Evolutionary conservation across 2,113 vertebrate species (phyloP).

Genomic region (Anolis carolinensis): DNA sequence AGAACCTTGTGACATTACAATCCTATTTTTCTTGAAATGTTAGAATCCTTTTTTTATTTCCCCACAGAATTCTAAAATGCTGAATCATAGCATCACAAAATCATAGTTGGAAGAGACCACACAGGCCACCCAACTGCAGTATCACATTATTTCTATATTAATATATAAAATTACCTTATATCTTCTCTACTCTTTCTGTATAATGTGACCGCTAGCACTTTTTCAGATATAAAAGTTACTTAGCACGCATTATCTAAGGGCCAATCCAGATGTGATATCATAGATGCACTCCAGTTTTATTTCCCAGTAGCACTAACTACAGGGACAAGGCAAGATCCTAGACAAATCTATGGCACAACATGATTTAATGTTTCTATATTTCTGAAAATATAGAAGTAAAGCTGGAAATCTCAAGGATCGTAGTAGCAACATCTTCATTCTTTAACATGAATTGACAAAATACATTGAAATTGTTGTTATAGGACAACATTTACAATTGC

Average conservation of each 20-base stretch:
- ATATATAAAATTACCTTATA: neutral
- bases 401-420: neutral
- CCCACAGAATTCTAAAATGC: too few relatives aligned
- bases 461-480: neutral
- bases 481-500: neutral
- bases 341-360: neutral
- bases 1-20: too few relatives aligned
- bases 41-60: too few relatives aligned
- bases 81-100: too few relatives aligned
- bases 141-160: neutral
- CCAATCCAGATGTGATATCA: neutral
- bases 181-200: neutral
- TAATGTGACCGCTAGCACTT: neutral
- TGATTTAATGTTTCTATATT: neutral
- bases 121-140: neutral
- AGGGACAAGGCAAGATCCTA: neutral
- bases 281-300: neutral
- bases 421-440: neutral
- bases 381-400: neutral
- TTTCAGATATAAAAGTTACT: neutral
- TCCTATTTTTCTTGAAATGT: too few relatives aligned
- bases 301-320: neutral
- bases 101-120: too few relatives aligned
- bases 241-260: neutral
- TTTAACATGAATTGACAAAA: neutral